These are phyloP conservation scores for Hiodon tergisus DNA, from an alignment of 2,113 vertebrate genomes.

Conservation along the genomic window DNA sequence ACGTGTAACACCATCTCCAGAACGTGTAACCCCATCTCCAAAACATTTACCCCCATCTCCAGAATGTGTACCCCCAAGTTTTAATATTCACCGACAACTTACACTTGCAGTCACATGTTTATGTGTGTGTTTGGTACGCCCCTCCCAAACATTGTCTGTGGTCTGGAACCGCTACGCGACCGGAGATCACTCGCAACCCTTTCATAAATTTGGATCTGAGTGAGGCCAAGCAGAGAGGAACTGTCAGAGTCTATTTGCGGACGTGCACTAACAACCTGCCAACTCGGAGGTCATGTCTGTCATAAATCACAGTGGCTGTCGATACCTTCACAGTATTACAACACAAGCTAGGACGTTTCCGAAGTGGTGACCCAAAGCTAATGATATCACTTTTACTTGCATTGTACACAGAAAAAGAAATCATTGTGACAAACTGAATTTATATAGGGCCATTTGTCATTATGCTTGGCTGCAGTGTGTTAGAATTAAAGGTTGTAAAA, in stretches of 20 bases:
- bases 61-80: too few relatives aligned
- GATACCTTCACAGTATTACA: conserved; percentile 12
- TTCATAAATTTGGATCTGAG: background rate
- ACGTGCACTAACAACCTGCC: conserved; percentile 13
- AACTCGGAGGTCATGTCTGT: background rate
- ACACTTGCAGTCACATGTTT: too few relatives aligned
- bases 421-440: conserved; percentile 12
- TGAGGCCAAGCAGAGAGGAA: conserved; percentile 3
- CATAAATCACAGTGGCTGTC: conserved; percentile 17
- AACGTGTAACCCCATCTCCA: too few relatives aligned
- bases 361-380: conserved; percentile 13
- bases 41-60: too few relatives aligned
- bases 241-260: background rate
- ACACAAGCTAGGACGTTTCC: conserved; percentile 5
- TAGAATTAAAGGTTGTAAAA: background rate
- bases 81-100: too few relatives aligned
- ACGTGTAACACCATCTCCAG: too few relatives aligned
- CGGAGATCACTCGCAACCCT: too few relatives aligned
- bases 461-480: background rate
- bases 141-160: too few relatives aligned
- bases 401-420: conserved; percentile 1
- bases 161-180: background rate
- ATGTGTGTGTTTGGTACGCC: too few relatives aligned
- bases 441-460: background rate
- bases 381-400: conserved; percentile 9